These are phyloP conservation scores for Drosophila dives DNA, from an alignment of 2,888 invertebrate genomes.

Conservation along the genomic window DNA sequence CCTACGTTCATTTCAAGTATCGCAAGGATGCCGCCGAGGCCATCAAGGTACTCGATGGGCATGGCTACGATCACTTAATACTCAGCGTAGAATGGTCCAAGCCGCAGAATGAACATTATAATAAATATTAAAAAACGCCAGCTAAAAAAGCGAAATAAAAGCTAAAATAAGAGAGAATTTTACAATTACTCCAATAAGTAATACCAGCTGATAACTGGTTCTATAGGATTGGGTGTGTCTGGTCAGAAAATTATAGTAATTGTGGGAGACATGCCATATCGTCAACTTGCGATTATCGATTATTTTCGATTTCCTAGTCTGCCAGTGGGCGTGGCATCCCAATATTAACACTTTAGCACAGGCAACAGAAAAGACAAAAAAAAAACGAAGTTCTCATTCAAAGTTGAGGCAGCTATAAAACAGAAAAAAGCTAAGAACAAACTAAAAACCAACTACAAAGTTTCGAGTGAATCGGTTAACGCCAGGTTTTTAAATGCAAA, in stretches of 20 bases:
- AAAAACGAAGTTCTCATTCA: neutral
- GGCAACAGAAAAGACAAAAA: neutral
- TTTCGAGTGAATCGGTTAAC: slow-evolving; percentile 52
- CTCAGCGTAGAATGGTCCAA: slow-evolving; percentile 99
- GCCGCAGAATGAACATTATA: slow-evolving; percentile 86
- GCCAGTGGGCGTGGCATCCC: neutral
- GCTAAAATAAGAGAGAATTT: neutral
- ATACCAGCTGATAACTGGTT: neutral
- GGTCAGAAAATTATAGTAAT: neutral
- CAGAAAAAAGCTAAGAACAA: neutral
- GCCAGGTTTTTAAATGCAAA: slow-evolving; percentile 51
- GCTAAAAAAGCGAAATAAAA: slow-evolving; percentile 29
- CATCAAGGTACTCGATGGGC: slow-evolving; percentile 94
- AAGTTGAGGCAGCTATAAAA: slow-evolving; percentile 2
- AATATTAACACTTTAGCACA: neutral
- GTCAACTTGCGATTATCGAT: neutral
- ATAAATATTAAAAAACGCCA: neutral
- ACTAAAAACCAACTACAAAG: slow-evolving; percentile 33
- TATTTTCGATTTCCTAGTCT: neutral
- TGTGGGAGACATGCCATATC: neutral
- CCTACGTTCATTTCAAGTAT: slow-evolving; percentile 98
- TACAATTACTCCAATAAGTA: neutral
- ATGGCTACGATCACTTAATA: slow-evolving; percentile 99
- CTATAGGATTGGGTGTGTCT: neutral
- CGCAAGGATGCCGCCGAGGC: slow-evolving; percentile 96